Percentiles rank a stretch among this genome's conserved stretches.
Evolutionary conservation across 2,113 vertebrate genomes (phyloP).

Genomic region (Oophaga pumilio): DNA sequence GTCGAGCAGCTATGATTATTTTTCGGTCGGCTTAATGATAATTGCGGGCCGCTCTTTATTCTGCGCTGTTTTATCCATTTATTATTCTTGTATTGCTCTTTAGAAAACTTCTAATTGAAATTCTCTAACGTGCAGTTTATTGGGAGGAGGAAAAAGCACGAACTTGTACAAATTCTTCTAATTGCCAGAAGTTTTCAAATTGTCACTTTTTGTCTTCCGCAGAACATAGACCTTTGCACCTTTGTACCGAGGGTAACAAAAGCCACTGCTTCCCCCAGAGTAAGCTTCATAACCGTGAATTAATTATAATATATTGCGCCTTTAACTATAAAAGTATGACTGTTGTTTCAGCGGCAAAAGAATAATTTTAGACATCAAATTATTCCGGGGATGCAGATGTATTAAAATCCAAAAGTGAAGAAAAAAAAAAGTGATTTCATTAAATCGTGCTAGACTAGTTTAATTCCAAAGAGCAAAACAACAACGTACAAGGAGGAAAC

Average conservation of each 20-base stretch:
- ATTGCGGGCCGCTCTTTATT: background rate
- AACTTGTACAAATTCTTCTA: conserved; percentile 7
- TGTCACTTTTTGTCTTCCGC: conserved; percentile 4
- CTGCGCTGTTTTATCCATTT: background rate
- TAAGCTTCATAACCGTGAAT: conserved; percentile 15
- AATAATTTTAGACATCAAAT: conserved; percentile 39
- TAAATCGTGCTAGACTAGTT: conserved; percentile 11
- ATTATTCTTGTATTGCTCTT: background rate
- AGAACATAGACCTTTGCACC: conserved; percentile 24
- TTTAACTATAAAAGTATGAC: background rate
- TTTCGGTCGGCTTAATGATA: background rate
- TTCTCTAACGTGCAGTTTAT: background rate
- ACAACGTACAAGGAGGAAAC: conserved; percentile 12
- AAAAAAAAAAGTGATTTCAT: conserved; percentile 30
- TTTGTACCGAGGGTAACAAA: conserved; percentile 33
- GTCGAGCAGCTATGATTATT: no score
- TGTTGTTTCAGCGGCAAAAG: conserved; percentile 21
- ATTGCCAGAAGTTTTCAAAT: conserved; percentile 4
- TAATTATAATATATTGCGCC: conserved; percentile 25
- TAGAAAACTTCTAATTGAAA: background rate
- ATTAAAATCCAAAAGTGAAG: conserved; percentile 19
- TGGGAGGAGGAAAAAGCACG: background rate
- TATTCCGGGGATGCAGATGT: conserved; percentile 15
- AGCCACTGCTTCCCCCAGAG: background rate
- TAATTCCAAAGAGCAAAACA: conserved; percentile 1